Evolutionary conservation across 1,140 invertebrate genomes (phyloP).

Genomic region (Belonocnema kinseyi): DNA sequence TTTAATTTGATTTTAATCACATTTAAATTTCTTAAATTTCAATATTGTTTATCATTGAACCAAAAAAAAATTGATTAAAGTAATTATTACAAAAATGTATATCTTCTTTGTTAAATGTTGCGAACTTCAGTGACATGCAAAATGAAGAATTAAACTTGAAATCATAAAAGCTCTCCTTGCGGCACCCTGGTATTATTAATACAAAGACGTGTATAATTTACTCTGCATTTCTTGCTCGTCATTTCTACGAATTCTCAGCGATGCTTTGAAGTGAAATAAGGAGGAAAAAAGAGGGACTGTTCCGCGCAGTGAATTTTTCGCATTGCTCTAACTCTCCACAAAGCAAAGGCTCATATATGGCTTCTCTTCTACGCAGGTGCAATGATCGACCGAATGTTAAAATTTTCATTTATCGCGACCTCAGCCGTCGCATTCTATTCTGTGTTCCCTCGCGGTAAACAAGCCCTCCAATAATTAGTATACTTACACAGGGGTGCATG

Average conservation of each 20-base stretch:
- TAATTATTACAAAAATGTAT: too few relatives aligned
- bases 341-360: conserved; percentile 37
- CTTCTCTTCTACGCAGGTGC: conserved; percentile 27
- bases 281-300: not conserved
- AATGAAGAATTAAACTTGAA: conserved; percentile 27
- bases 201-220: conserved; percentile 15
- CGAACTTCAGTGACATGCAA: too few relatives aligned
- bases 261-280: conserved; percentile 24
- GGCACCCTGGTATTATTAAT: not conserved
- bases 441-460: conserved; percentile 52
- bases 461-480: conserved; percentile 67
- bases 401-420: conserved; percentile 60
- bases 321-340: conserved; percentile 32
- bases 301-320: conserved; percentile 10
- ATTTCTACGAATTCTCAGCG: conserved; percentile 16
- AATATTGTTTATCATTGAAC: too few relatives aligned
- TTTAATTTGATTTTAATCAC: too few relatives aligned
- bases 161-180: not conserved
- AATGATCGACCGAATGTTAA: conserved; percentile 53
- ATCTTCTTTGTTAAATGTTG: too few relatives aligned
- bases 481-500: conserved; percentile 60
- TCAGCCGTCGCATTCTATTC: conserved; percentile 43
- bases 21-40: too few relatives aligned
- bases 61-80: too few relatives aligned
- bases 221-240: not conserved